Conservation (phyloP, 2,797 vertebrate genomes). For the Anableps anableps region DNA sequence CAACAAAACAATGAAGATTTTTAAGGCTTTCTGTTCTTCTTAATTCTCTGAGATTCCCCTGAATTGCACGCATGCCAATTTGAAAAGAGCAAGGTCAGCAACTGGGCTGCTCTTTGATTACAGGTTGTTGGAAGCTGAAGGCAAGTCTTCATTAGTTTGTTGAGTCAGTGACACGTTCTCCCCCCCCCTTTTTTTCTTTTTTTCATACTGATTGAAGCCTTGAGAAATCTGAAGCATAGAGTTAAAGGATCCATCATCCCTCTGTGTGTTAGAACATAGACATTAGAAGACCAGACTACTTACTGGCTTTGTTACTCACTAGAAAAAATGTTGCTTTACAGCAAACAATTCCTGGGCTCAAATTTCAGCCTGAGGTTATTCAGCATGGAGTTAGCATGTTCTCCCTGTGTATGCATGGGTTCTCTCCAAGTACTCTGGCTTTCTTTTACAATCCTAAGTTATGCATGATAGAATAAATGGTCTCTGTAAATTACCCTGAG, state of each 20-base stretch:
- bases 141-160: constrained; percentile 29
- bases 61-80: background rate
- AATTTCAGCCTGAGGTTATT: background rate
- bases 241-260: constrained; percentile 45
- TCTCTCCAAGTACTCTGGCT: background rate
- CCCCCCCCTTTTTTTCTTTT: background rate
- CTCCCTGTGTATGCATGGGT: background rate
- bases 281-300: constrained; percentile 4
- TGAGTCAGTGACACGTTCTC: constrained; percentile 17
- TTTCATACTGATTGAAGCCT: constrained; percentile 37
- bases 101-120: constrained; percentile 28
- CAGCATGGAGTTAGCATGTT: background rate
- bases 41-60: background rate
- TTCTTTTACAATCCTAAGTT: background rate
- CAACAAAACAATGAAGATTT: background rate
- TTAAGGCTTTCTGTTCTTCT: background rate
- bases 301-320: background rate
- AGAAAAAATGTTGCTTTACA: background rate
- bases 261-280: constrained; percentile 30
- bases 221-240: constrained; percentile 30
- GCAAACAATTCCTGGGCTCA: background rate
- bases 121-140: constrained; percentile 12
- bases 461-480: background rate
- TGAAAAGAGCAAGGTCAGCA: constrained; percentile 4
- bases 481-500: background rate